These are phyloP conservation scores for Heteromurus nitidus DNA, from an alignment of 2,888 invertebrate genomes.

Conservation along the genomic window DNA sequence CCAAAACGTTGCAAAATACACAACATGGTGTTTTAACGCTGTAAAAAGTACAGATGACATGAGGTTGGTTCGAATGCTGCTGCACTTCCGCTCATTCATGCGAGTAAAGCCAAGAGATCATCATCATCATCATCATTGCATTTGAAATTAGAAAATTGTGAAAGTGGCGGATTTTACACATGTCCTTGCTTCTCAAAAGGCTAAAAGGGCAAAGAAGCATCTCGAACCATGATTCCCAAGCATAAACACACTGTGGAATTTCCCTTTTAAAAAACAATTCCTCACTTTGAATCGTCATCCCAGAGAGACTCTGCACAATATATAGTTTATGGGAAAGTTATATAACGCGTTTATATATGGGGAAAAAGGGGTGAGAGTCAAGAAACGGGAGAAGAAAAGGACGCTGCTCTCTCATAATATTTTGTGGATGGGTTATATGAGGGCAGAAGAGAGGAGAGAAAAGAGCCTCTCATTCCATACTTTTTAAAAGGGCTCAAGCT, in stretches of 20 bases:
- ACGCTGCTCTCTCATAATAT: neutral
- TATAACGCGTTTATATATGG: neutral
- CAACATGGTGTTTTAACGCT: too few species aligned
- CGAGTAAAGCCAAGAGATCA: constrained; percentile 25
- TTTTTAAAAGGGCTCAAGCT: constrained; percentile 53
- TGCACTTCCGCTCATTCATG: constrained; percentile 44
- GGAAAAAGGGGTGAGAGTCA: constrained; percentile 51
- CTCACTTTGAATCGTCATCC: neutral
- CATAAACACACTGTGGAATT: too few species aligned
- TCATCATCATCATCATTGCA: too few species aligned
- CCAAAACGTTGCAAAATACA: too few species aligned
- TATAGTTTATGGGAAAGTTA: neutral
- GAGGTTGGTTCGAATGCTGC: too few species aligned
- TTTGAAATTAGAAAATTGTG: constrained; percentile 14
- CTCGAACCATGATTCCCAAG: too few species aligned
- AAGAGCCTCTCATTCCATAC: too few species aligned
- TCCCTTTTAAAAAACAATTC: neutral
- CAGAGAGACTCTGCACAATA: neutral
- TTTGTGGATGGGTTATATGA: constrained; percentile 26
- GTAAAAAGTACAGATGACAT: too few species aligned
- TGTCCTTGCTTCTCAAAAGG: constrained; percentile 8
- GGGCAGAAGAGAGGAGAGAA: constrained; percentile 26
- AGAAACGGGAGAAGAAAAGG: constrained; percentile 29
- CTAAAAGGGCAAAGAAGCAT: neutral
- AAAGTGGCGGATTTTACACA: constrained; percentile 56